Evolutionary conservation across 1,140 invertebrate genomes (phyloP).

Genomic region (Trissolcus basalis): DNA sequence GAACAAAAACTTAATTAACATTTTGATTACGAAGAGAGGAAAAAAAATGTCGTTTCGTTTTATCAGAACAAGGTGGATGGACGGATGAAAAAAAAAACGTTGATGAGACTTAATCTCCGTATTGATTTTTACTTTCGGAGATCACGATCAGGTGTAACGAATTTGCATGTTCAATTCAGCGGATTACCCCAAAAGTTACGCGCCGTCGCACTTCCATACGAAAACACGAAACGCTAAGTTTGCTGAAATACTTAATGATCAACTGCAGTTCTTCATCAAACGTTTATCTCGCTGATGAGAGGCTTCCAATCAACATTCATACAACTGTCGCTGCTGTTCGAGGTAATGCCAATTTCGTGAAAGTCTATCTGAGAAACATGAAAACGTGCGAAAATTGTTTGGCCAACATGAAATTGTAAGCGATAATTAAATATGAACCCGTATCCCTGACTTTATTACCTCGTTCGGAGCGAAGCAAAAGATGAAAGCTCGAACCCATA

Average conservation of each 20-base stretch:
- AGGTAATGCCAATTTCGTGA: constrained; percentile 31
- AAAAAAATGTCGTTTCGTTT: constrained; percentile 10
- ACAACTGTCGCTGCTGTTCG: constrained; percentile 8
- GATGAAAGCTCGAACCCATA: background rate
- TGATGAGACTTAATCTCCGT: background rate
- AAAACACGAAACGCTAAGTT: constrained; percentile 27
- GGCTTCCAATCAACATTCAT: constrained; percentile 44
- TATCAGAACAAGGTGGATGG: background rate
- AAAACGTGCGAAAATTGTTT: constrained; percentile 18
- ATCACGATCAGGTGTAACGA: constrained; percentile 5
- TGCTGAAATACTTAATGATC: constrained; percentile 31
- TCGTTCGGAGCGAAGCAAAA: background rate
- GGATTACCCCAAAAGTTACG: constrained; percentile 21
- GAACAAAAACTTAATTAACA: background rate
- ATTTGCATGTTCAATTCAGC: constrained; percentile 13
- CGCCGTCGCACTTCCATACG: constrained; percentile 13
- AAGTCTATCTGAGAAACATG: constrained; percentile 17
- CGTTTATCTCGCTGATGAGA: constrained; percentile 38
- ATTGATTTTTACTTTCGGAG: constrained; percentile 2
- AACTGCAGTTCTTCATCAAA: constrained; percentile 37
- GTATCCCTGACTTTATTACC: constrained; percentile 6
- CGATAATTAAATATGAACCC: constrained; percentile 17
- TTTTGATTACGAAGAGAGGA: background rate
- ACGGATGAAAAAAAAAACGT: background rate
- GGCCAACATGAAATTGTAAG: constrained; percentile 18